Evolutionary conservation across 2,113 vertebrate genomes (phyloP).

Genomic region (Bos taurus): DNA sequence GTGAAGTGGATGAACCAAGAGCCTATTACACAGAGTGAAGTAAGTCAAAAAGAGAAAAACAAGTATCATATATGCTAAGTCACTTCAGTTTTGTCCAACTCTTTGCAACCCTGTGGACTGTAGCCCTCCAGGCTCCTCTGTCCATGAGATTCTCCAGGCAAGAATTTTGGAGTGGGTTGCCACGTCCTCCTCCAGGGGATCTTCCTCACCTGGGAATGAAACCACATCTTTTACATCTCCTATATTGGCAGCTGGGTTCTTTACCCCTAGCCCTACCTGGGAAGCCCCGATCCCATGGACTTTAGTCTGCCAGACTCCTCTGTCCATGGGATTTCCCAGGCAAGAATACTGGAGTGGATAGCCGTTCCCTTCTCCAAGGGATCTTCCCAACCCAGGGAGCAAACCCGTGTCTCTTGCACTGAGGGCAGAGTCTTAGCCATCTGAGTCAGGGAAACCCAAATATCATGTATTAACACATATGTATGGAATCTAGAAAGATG

Average conservation of each 20-base stretch:
- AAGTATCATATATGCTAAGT: neutral
- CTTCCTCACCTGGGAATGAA: neutral
- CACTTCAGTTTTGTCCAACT: neutral
- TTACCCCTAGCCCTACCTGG: neutral
- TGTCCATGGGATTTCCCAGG: neutral
- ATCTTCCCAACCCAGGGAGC: neutral
- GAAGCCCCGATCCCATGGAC: neutral
- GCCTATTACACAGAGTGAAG: neutral
- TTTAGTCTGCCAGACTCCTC: neutral
- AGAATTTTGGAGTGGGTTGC: neutral
- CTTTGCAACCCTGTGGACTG: neutral
- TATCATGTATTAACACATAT: neutral
- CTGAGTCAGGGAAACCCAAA: neutral
- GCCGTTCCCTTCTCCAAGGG: neutral
- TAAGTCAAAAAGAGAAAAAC: neutral
- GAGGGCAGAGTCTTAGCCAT: neutral
- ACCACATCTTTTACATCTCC: neutral
- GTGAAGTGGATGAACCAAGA: neutral
- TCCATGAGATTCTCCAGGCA: neutral
- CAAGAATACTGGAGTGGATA: neutral
- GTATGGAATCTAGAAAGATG: neutral
- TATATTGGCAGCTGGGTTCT: neutral
- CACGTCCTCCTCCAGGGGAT: neutral
- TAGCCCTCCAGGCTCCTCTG: neutral
- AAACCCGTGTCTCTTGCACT: neutral